Percentiles rank a stretch among this genome's conserved stretches.
Conservation (phyloP, 2,113 vertebrate genomes). For the Nothobranchius kuhntae region DNA sequence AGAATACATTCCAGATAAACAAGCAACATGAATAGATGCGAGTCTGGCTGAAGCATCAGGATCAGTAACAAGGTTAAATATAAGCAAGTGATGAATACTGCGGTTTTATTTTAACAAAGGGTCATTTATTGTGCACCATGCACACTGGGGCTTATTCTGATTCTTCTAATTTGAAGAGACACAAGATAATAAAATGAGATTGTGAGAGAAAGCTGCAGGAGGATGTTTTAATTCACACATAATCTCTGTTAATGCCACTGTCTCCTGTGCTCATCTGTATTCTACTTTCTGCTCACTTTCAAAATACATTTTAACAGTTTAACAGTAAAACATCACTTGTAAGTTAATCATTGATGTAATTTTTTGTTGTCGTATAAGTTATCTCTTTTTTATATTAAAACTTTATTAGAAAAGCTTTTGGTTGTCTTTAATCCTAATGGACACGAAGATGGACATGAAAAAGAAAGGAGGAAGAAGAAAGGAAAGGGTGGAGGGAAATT, state of each 20-base stretch:
- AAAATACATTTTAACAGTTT: neutral
- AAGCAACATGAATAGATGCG: neutral
- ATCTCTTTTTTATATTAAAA: too few species aligned
- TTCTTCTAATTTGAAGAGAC: constrained; percentile 42
- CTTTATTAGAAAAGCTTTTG: too few species aligned
- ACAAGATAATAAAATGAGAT: constrained; percentile 54
- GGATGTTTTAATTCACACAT: constrained; percentile 4
- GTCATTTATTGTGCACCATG: constrained; percentile 59
- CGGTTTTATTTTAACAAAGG: constrained; percentile 65
- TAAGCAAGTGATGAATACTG: constrained; percentile 55
- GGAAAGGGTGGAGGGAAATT: too few species aligned
- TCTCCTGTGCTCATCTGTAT: neutral
- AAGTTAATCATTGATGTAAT: too few species aligned
- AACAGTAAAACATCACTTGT: too few species aligned
- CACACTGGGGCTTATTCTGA: constrained; percentile 29
- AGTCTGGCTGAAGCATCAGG: constrained; percentile 30
- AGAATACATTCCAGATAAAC: too few species aligned
- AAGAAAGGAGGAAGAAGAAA: too few species aligned
- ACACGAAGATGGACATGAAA: too few species aligned
- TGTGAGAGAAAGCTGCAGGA: constrained; percentile 39
- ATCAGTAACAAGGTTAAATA: constrained; percentile 50
- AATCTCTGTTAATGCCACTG: too few species aligned
- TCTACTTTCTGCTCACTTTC: neutral
- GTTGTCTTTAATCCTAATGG: too few species aligned
- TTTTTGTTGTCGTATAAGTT: too few species aligned